These are phyloP conservation scores for Daphoenositta chrysoptera DNA, from an alignment of 2,113 vertebrate genomes.

Conservation along the genomic window DNA sequence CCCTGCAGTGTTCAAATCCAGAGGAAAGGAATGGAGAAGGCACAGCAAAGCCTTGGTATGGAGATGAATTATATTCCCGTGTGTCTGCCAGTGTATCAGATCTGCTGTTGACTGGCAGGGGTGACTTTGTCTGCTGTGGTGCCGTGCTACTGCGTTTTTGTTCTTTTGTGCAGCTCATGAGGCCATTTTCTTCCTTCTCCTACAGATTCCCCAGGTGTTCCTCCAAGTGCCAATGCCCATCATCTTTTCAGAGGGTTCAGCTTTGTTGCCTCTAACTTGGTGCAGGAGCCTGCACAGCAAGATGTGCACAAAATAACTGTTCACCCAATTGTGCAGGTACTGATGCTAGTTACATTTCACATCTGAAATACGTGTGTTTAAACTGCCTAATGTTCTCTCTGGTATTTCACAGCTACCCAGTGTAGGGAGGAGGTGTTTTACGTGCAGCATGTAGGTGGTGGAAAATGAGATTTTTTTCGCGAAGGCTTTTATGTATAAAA, in stretches of 20 bases:
- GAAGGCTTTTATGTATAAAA: not conserved
- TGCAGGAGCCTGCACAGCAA: slow-evolving; percentile 78
- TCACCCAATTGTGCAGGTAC: slow-evolving; percentile 91
- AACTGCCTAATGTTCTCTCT: not conserved
- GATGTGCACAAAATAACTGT: slow-evolving; percentile 71
- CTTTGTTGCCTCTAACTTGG: slow-evolving; percentile 88
- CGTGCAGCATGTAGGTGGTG: not conserved
- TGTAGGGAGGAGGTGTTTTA: not conserved
- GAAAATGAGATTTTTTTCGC: not conserved
- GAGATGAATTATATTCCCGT: not conserved
- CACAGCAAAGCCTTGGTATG: not conserved
- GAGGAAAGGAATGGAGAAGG: not conserved
- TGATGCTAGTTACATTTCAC: not conserved
- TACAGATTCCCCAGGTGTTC: slow-evolving; percentile 92
- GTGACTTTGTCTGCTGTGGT: not conserved
- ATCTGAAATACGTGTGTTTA: not conserved
- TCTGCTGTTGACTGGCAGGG: not conserved
- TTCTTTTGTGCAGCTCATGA: not conserved
- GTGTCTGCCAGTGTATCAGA: not conserved
- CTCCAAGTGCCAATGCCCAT: slow-evolving; percentile 92
- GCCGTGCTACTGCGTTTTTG: not conserved
- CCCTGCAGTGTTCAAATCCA: not conserved
- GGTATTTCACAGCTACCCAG: not conserved
- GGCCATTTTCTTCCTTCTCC: not conserved
- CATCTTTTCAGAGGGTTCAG: slow-evolving; percentile 96